Evolutionary conservation across 2,113 vertebrate genomes (phyloP).

Genomic region (Ranitomeya imitator): DNA sequence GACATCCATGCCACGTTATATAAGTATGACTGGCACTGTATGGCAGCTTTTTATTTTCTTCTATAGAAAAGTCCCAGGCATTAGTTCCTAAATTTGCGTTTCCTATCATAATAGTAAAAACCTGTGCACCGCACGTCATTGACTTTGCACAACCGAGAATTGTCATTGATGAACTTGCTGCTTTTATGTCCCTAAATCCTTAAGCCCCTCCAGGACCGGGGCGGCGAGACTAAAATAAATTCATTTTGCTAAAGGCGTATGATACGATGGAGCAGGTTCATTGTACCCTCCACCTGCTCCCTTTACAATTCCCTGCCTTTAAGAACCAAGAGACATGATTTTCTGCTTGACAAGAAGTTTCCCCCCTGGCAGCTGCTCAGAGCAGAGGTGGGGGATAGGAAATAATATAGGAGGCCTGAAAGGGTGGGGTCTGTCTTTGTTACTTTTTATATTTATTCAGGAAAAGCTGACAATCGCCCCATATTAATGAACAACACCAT

Average conservation of each 20-base stretch:
- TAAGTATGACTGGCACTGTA: too few relatives aligned
- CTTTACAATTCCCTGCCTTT: constrained; percentile 66
- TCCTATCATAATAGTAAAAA: neutral
- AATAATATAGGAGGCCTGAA: constrained; percentile 81
- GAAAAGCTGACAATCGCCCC: constrained; percentile 96
- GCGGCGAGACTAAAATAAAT: constrained; percentile 17
- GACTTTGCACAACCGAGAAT: neutral
- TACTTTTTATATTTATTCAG: constrained; percentile 99
- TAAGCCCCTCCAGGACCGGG: constrained; percentile 7
- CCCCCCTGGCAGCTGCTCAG: constrained; percentile 69
- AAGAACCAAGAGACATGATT: constrained; percentile 63
- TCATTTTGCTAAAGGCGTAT: constrained; percentile 49
- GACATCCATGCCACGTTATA: too few relatives aligned
- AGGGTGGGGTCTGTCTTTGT: constrained; percentile 88
- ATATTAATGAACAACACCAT: constrained; percentile 96
- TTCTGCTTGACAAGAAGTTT: constrained; percentile 68
- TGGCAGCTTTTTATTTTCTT: too few relatives aligned
- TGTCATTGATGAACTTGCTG: constrained; percentile 26
- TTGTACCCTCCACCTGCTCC: constrained; percentile 55
- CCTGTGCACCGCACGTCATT: neutral
- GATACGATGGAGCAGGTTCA: constrained; percentile 49
- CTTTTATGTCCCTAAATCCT: neutral
- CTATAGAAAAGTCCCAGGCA: neutral
- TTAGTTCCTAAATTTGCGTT: neutral
- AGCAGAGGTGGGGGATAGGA: constrained; percentile 79